Conservation (phyloP, 64 coral and sea anemone genomes). For the Platygyra sinensis region DNA sequence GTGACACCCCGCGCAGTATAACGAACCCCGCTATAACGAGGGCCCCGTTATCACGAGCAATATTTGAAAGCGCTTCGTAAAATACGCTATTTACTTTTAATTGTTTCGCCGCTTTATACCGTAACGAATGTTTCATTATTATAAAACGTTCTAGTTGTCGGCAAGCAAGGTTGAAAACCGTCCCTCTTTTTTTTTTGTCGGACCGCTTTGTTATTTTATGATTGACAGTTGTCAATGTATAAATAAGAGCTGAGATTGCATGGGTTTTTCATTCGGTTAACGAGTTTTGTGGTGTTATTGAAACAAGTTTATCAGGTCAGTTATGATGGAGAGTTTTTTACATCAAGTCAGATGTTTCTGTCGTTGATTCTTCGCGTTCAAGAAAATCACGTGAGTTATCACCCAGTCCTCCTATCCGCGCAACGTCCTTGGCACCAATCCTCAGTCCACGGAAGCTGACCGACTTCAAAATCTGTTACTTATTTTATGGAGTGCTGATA, state of each 20-base stretch:
- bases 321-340: neutral
- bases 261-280: neutral
- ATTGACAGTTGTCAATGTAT: neutral
- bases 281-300: neutral
- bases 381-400: neutral
- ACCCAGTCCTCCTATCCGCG: neutral
- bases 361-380: neutral
- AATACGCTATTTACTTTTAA: neutral
- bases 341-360: neutral
- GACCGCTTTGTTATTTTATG: neutral
- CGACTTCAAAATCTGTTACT: neutral
- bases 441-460: neutral
- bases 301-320: neutral
- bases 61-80: neutral
- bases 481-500: no score
- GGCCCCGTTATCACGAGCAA: no score
- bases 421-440: neutral
- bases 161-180: neutral
- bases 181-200: neutral
- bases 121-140: neutral
- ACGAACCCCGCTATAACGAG: no score
- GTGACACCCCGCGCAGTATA: no score
- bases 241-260: neutral
- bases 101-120: neutral
- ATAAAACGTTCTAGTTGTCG: neutral